phyloP scores from a whole-genome alignment of 2,888 invertebrate species.

The Drosophila anceps region DNA sequence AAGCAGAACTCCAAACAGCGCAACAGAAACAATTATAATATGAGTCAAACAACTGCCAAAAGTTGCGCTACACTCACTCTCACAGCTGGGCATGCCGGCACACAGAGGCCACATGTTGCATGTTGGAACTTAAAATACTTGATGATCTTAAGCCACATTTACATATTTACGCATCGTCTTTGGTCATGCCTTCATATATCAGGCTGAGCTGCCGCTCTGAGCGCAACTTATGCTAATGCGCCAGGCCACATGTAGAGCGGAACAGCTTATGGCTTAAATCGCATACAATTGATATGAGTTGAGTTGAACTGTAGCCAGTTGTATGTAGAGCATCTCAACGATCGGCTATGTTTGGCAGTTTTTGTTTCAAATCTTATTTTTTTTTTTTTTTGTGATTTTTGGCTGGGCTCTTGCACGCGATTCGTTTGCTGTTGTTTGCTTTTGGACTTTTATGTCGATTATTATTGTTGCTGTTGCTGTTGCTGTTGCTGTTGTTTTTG shows the following conservation, averaged over 20 bases:
- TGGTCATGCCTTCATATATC: constrained; percentile 29
- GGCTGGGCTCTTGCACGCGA: constrained; percentile 46
- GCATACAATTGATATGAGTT: neutral
- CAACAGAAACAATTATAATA: constrained; percentile 42
- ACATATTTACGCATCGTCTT: neutral
- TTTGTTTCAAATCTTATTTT: neutral
- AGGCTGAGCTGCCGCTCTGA: constrained; percentile 41
- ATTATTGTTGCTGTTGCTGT: constrained; percentile 16
- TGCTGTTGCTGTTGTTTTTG: constrained; percentile 12
- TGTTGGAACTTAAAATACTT: neutral
- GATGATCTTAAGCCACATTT: neutral
- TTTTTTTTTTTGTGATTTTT: neutral
- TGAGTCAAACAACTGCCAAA: constrained; percentile 38
- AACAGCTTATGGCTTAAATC: constrained; percentile 13
- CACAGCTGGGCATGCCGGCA: constrained; percentile 9
- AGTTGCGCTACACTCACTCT: constrained; percentile 34
- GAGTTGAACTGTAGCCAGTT: neutral
- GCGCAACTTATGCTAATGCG: constrained; percentile 42
- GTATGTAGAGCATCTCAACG: constrained; percentile 26
- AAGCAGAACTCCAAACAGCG: constrained; percentile 32
- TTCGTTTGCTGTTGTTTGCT: constrained; percentile 45
- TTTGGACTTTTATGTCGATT: constrained; percentile 30
- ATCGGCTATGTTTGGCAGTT: constrained; percentile 7
- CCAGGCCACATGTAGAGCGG: neutral
- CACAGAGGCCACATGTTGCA: constrained; percentile 16